Evolutionary conservation across 2,888 invertebrate genomes (phyloP).

Genomic region (Troides oblongomaculatus): DNA sequence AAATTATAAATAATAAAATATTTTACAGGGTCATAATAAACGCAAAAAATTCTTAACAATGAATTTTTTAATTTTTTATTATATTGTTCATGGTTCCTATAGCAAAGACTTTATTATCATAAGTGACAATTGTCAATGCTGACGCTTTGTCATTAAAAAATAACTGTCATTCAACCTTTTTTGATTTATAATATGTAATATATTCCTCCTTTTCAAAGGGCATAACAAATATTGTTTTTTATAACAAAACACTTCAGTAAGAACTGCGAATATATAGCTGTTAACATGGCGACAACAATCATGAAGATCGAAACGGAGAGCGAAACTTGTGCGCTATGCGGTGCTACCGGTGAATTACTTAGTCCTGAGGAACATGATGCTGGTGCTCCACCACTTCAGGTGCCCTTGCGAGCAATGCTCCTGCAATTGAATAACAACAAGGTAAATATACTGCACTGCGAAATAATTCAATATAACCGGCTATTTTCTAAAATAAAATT

Average conservation of each 20-base stretch:
- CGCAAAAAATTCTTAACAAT: no score
- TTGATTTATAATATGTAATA: background rate
- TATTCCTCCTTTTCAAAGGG: background rate
- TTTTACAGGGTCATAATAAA: no score
- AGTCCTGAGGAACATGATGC: conserved; percentile 69
- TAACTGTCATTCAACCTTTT: background rate
- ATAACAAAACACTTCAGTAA: background rate
- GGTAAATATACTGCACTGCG: conserved; percentile 41
- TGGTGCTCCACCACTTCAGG: conserved; percentile 46
- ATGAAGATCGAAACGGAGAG: conserved; percentile 57
- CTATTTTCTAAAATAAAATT: background rate
- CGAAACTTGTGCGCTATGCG: conserved; percentile 64
- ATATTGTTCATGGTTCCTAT: background rate
- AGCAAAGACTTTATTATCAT: background rate
- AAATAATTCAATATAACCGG: background rate
- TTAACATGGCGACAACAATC: conserved; percentile 45
- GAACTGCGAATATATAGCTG: background rate
- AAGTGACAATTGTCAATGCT: background rate
- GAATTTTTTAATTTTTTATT: no score
- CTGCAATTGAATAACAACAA: conserved; percentile 67
- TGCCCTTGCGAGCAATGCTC: conserved; percentile 64
- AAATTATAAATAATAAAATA: no score
- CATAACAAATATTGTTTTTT: background rate
- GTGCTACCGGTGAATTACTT: conserved; percentile 52
- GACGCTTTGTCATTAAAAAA: background rate